Base-by-base conservation (phyloP, 2,113 vertebrate species). In the Vidua macroura region DNA sequence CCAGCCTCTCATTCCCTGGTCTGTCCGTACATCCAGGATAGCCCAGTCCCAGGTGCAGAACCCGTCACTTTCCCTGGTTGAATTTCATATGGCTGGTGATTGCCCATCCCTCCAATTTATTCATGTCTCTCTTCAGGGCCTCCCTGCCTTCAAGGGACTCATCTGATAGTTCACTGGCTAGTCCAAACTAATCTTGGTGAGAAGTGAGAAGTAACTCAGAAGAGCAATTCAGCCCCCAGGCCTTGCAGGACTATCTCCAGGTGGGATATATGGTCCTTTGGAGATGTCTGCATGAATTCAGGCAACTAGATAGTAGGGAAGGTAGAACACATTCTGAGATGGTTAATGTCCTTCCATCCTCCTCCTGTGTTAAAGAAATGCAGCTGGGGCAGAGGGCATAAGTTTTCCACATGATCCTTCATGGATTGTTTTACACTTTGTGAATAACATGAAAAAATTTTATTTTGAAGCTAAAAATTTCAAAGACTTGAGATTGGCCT, bases 61-160 rank as follows among this genome's bases (percentile, higher is more conserved):
- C 5, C 12, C 0, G 0, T 3, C 14, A 48, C 5, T 66, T 75
- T 56, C 5, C 58, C 49, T 48, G n/a, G 12, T 8, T 37, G 49
- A 55, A 39, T 21, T 46, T 39, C 14, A 8, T 3, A 23, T 9
- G 23, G 9, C 3, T 55, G 41, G 5, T 39, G 51, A 28, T 28
- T n/a, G 41, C n/a, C n/a, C n/a, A 48, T 23, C 23, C 5, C 28
- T 84, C 19, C 11, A 10, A 5, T 19, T 48, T 28, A 24, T 41
- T 24, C 49, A 56, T 11, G 15, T 64, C 15, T 55, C 41, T 23
- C 28, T 48, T 25, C 15, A 39, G n/a, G 37, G 6, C 7, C 22
- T n/a, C 19, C 10, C 12, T n/a, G 28, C 41, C 23, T 28, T 41
- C 23, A 11, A 39, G 18, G 12, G 11, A 46, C 11, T 30, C 6